These are phyloP conservation scores for Tragopan temminckii DNA, from an alignment of 2,797 vertebrate species.

Conservation along the genomic window DNA sequence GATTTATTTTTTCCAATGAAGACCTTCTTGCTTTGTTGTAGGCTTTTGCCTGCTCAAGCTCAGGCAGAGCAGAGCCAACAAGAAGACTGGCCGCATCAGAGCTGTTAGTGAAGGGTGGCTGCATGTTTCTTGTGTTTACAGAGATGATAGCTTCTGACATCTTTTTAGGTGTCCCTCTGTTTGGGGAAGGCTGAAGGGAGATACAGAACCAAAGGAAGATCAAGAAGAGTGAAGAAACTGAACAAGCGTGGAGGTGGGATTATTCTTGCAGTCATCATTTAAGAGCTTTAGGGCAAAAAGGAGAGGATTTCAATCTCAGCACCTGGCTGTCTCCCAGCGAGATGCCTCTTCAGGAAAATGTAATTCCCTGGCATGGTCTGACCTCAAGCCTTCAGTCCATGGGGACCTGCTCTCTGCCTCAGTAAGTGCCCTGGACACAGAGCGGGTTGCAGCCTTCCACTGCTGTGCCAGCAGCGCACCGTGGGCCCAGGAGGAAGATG, in stretches of 20 bases:
- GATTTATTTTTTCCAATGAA: neutral
- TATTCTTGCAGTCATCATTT: neutral
- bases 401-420: accelerated
- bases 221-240: neutral
- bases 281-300: neutral
- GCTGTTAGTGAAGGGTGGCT: neutral
- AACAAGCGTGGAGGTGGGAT: neutral
- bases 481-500: neutral
- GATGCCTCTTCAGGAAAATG: neutral
- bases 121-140: neutral
- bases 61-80: neutral
- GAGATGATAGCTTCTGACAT: neutral
- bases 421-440: neutral
- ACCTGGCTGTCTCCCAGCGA: neutral
- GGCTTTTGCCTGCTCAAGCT: neutral
- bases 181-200: neutral
- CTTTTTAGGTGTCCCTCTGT: neutral
- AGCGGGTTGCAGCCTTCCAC: neutral
- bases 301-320: neutral
- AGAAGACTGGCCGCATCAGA: neutral
- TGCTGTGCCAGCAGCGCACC: accelerated
- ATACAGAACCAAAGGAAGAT: neutral
- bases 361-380: neutral
- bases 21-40: neutral
- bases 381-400: neutral